These are phyloP conservation scores for Sander vitreus DNA, from an alignment of 2,113 vertebrate species.

Conservation along the genomic window DNA sequence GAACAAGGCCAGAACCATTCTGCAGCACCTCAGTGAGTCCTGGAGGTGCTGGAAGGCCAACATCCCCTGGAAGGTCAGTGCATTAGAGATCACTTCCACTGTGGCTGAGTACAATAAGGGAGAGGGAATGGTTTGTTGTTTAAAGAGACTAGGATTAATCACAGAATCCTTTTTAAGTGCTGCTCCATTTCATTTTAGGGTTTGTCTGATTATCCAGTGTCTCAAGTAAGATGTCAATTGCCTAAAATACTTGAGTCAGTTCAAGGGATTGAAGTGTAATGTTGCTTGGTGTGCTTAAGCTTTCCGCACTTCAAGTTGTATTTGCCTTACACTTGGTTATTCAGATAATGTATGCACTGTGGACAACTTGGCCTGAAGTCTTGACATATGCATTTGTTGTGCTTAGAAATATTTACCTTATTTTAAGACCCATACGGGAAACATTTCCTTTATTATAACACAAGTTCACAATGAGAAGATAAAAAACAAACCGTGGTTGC, in stretches of 20 bases:
- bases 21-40: slow-evolving; percentile 98
- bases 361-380: no score
- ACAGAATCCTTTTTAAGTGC: neutral
- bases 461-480: neutral
- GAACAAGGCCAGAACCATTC: slow-evolving; percentile 98
- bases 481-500: neutral
- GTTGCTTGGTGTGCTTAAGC: neutral
- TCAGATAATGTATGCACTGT: neutral
- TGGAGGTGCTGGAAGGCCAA: slow-evolving; percentile 99
- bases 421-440: neutral
- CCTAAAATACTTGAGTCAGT: neutral
- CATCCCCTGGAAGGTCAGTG: slow-evolving; percentile 96
- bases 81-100: neutral
- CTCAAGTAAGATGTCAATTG: neutral
- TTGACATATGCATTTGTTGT: neutral
- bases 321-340: neutral
- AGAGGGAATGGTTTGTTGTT: neutral
- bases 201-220: neutral
- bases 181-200: neutral
- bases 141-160: neutral
- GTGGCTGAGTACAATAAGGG: neutral
- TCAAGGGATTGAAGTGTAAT: neutral
- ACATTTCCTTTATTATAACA: neutral
- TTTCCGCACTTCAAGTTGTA: neutral
- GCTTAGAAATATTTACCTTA: neutral